Base-by-base conservation (phyloP, 2,888 invertebrate genomes). In the Erebia epiphron region DNA sequence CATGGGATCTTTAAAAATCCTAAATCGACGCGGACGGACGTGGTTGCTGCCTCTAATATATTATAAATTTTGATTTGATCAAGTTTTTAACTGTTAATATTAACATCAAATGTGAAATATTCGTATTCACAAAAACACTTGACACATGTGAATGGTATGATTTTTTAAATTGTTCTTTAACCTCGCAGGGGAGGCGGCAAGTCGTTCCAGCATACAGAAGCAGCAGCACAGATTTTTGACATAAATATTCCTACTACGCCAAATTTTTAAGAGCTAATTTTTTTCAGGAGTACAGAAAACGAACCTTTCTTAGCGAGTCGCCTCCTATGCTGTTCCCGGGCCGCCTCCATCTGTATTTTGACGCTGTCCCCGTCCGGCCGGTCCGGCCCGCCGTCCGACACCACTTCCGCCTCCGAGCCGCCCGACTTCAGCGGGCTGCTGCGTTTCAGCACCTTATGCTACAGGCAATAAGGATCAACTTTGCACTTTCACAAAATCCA, bases 281-380 rank as follows among this genome's bases (percentile, higher is more conserved):
- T n/a, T 35, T 35, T 35, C 35, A 35, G 35, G 35, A 35, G 35
- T 35, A 35, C 16, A 54, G 10, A 54, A 35, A 4, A 16, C 11
- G 10, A 13, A 93, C 93, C 94, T 84, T 93, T 93, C 79, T 93
- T 93, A 2, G 94, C 93, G 0, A 94, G 82, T 3, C 90, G 73
- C 1, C 88, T 73, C 21, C 94, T 68, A 64, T 94, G 93, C 78
- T 88, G 86, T 75, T 94, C 93, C 58, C 94, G 75, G 0, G 92
- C 93, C 0, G 89, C 90, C 75, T 93, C 93, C 94, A 94, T 94
- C 79, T 93, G 91, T 71, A 93, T 81, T 86, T 92, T 93, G 75
- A 92, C 85, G 73, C 82, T 80, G 82, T 91, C 91, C 0, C 88
- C 87, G 26, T 85, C 87, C 63, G 81, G 80, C 0, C 85, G 76